These are phyloP conservation scores for Apoderus coryli DNA, from an alignment of 2,888 invertebrate species.

Conservation along the genomic window DNA sequence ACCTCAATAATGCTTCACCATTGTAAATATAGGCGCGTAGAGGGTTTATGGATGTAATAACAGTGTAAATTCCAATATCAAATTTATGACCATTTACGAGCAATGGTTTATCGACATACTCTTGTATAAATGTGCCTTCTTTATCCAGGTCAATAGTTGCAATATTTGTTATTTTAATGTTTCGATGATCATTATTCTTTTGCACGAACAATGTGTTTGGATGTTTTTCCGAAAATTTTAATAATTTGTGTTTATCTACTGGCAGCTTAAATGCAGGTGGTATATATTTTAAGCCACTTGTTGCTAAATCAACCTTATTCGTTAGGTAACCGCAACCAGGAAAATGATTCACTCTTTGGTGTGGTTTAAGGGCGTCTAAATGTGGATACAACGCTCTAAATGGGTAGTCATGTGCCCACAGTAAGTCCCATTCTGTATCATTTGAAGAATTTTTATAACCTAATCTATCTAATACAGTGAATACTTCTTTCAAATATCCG, in stretches of 20 bases:
- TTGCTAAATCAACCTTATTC: conserved; percentile 81
- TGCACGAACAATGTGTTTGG: conserved; percentile 69
- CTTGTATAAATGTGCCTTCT: conserved; percentile 75
- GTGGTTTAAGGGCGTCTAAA: conserved; percentile 44
- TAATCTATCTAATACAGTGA: conserved; percentile 56
- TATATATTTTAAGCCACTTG: conserved; percentile 60
- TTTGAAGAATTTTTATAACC: conserved; percentile 46
- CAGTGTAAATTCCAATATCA: conserved; percentile 90
- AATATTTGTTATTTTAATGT: conserved; percentile 58
- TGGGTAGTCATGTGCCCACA: conserved; percentile 94
- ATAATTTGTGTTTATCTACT: conserved; percentile 49
- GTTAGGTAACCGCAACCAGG: conserved; percentile 90
- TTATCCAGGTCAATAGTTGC: conserved; percentile 57
- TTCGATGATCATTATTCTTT: conserved; percentile 84
- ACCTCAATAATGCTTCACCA: conserved; percentile 74
- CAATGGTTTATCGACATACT: conserved; percentile 77
- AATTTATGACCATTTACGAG: conserved; percentile 90
- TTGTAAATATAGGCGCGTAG: conserved; percentile 78
- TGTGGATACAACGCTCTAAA: conserved; percentile 44
- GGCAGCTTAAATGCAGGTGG: conserved; percentile 85
- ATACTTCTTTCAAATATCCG: conserved; percentile 68
- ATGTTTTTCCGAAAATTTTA: conserved; percentile 50
- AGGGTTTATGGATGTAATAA: conserved; percentile 82
- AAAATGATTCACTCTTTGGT: conserved; percentile 84
- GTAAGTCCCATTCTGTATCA: conserved; percentile 59